Evolutionary conservation across 1,140 invertebrate species (phyloP).

Genomic region (Diuraphis noxia): DNA sequence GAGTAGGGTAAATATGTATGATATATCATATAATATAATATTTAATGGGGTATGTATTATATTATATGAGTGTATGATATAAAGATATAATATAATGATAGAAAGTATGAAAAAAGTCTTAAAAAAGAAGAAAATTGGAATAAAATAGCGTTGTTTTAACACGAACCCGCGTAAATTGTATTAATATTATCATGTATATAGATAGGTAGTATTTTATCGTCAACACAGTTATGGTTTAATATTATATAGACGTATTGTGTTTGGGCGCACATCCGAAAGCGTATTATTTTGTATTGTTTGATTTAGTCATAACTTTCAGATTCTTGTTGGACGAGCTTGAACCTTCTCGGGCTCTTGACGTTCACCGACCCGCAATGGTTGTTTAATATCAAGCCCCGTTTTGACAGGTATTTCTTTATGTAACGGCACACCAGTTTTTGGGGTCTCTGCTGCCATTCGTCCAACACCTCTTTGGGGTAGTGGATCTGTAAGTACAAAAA

Average conservation of each 20-base stretch:
- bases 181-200: neutral
- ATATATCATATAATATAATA: neutral
- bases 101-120: conserved; percentile 34
- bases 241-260: neutral
- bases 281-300: neutral
- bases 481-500: conserved; percentile 67
- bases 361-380: conserved; percentile 63
- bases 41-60: neutral
- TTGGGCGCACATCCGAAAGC: neutral
- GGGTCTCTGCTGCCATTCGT: conserved; percentile 92
- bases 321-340: conserved; percentile 86
- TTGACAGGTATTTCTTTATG: conserved; percentile 80
- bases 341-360: conserved; percentile 80
- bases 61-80: neutral
- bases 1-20: neutral
- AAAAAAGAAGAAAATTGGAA: conserved; percentile 2
- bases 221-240: neutral
- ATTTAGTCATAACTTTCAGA: conserved; percentile 84
- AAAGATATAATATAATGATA: neutral
- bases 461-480: conserved; percentile 83
- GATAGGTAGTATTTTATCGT: neutral
- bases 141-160: neutral
- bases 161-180: neutral
- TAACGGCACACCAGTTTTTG: conserved; percentile 85
- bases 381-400: conserved; percentile 67